Percentiles rank a stretch among this genome's conserved stretches.
phyloP scores from a whole-genome alignment of 2,113 vertebrate species.

The Gavialis gangeticus region DNA sequence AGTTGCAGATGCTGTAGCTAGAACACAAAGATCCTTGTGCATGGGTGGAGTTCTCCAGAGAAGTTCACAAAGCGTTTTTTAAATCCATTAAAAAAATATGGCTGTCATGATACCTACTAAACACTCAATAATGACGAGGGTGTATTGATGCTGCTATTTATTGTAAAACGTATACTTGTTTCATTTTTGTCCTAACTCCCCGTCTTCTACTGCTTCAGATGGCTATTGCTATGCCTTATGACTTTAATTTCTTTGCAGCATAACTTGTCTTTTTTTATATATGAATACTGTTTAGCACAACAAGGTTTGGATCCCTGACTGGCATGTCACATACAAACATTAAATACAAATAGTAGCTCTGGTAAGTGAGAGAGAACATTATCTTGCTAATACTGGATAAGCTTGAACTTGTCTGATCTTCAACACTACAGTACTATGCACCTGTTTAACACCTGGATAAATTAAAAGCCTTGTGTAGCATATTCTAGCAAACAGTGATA shows the following conservation, averaged over 20 bases:
- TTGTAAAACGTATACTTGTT: neutral
- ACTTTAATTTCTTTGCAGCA: neutral
- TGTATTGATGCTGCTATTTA: conserved; percentile 8
- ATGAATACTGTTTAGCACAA: neutral
- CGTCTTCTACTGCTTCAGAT: neutral
- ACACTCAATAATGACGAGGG: neutral
- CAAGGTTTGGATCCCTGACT: neutral
- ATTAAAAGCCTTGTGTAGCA: neutral
- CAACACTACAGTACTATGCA: neutral
- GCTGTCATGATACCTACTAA: conserved; percentile 42
- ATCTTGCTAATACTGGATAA: neutral
- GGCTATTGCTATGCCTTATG: neutral
- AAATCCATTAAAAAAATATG: conserved; percentile 42
- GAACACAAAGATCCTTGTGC: conserved; percentile 52
- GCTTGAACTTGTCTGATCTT: neutral
- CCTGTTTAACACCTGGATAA: neutral
- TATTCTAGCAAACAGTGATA: neutral
- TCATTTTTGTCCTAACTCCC: neutral
- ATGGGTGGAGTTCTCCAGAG: conserved; percentile 46
- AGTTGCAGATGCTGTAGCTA: conserved; percentile 40
- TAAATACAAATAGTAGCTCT: neutral
- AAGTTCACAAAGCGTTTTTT: conserved; percentile 49
- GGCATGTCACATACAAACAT: neutral
- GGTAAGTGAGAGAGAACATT: neutral
- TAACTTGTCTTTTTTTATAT: neutral